Evolutionary conservation across 2,113 vertebrate species (phyloP).

Genomic region (Onychorhynchus coronatus): DNA sequence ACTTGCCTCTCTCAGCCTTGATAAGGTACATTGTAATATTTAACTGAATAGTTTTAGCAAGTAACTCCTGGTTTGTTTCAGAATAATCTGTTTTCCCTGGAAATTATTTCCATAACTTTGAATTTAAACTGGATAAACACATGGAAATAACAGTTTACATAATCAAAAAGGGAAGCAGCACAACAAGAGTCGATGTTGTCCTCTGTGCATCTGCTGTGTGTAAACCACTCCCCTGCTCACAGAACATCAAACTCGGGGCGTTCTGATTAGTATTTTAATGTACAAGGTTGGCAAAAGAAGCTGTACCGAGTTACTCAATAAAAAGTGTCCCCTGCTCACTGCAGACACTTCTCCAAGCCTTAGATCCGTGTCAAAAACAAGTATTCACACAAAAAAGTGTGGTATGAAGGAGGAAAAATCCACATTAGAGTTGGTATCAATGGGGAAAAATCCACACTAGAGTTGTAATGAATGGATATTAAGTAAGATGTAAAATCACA

Average conservation of each 20-base stretch:
- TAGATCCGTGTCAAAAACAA: background rate
- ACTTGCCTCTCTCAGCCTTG: background rate
- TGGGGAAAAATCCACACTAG: background rate
- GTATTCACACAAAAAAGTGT: background rate
- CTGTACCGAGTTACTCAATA: background rate
- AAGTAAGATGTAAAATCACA: background rate
- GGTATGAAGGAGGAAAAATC: background rate
- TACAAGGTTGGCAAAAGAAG: background rate
- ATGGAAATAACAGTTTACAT: slow-evolving; percentile 6
- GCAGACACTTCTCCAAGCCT: background rate
- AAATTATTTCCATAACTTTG: background rate
- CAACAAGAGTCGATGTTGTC: background rate
- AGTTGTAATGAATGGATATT: background rate
- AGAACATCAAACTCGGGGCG: background rate
- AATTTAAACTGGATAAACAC: background rate
- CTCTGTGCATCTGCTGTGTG: background rate
- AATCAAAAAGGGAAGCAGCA: background rate
- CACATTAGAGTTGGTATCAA: background rate
- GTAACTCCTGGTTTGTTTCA: slow-evolving; percentile 9
- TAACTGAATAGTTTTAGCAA: background rate
- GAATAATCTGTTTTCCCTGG: background rate
- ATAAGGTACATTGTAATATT: background rate
- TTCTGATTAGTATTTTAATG: background rate
- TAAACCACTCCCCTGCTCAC: background rate
- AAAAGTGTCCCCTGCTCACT: background rate